phyloP scores from a whole-genome alignment of 2,113 vertebrate genomes.

The Lynx canadensis region DNA sequence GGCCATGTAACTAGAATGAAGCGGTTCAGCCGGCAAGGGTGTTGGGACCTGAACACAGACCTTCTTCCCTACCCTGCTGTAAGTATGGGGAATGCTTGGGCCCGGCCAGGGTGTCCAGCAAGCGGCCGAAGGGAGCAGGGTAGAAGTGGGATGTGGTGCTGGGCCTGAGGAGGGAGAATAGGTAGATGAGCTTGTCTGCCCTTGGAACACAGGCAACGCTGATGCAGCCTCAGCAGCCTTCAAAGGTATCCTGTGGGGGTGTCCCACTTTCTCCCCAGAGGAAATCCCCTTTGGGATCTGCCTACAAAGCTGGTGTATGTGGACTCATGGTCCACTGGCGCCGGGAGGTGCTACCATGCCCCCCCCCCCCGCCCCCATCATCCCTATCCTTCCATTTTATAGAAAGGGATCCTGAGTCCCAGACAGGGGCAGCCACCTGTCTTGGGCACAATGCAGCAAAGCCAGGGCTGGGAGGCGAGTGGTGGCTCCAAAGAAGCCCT shows the following conservation, averaged over 20 bases:
- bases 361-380: background rate
- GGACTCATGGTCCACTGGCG: background rate
- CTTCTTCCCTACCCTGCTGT: background rate
- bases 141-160: background rate
- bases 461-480: background rate
- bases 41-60: background rate
- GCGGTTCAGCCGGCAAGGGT: background rate
- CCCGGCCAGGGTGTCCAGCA: background rate
- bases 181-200: background rate
- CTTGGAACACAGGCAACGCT: background rate
- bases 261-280: background rate
- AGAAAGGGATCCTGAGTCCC: background rate
- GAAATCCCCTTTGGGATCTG: background rate
- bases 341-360: rapidly evolving
- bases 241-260: rapidly evolving
- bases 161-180: background rate
- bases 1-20: background rate
- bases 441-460: background rate
- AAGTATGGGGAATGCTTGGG: background rate
- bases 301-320: background rate
- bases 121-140: background rate
- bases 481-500: background rate
- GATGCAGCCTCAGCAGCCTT: background rate
- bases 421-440: background rate
- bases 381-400: background rate